A percentile compares a stretch with the other conserved stretches of the same genome.
Evolutionary conservation across 1,140 invertebrate genomes (phyloP).

Genomic region (Dendroctonus ponderosae): DNA sequence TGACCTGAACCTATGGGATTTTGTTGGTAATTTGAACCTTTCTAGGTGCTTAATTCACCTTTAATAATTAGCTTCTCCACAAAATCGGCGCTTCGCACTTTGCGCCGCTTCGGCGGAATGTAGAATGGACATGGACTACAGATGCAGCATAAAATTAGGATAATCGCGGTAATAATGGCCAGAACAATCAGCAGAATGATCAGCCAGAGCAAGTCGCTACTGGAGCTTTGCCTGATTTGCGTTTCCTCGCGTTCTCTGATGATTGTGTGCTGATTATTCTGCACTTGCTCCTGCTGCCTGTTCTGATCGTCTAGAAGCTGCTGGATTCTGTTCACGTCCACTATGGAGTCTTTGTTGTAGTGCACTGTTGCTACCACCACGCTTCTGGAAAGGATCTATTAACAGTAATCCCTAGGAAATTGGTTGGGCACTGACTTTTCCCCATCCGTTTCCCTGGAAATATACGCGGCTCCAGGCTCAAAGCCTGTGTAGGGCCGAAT

Average conservation of each 20-base stretch:
- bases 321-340: constrained; percentile 67
- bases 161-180: constrained; percentile 67
- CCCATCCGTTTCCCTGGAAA: constrained; percentile 46
- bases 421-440: constrained; percentile 44
- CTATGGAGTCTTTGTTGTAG: constrained; percentile 63
- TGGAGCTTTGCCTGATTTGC: constrained; percentile 35
- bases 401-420: constrained; percentile 11
- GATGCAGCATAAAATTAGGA: constrained; percentile 74
- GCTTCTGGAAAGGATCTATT: constrained; percentile 57
- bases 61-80: constrained; percentile 37
- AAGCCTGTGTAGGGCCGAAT: constrained; percentile 66
- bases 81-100: constrained; percentile 38
- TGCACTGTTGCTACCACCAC: constrained; percentile 73
- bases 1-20: constrained; percentile 45
- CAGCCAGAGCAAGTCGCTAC: constrained; percentile 64
- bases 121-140: constrained; percentile 80
- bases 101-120: constrained; percentile 62
- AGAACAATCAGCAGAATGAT: constrained; percentile 71
- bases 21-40: not conserved
- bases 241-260: constrained; percentile 30
- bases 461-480: constrained; percentile 53
- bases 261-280: constrained; percentile 42
- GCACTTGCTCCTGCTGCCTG: constrained; percentile 13
- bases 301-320: constrained; percentile 39
- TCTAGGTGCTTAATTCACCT: constrained; percentile 13